Percentiles rank a stretch among this genome's conserved stretches.
These are phyloP conservation scores for Drosophila watanabei DNA, from an alignment of 1,140 invertebrate species.

Conservation along the genomic window DNA sequence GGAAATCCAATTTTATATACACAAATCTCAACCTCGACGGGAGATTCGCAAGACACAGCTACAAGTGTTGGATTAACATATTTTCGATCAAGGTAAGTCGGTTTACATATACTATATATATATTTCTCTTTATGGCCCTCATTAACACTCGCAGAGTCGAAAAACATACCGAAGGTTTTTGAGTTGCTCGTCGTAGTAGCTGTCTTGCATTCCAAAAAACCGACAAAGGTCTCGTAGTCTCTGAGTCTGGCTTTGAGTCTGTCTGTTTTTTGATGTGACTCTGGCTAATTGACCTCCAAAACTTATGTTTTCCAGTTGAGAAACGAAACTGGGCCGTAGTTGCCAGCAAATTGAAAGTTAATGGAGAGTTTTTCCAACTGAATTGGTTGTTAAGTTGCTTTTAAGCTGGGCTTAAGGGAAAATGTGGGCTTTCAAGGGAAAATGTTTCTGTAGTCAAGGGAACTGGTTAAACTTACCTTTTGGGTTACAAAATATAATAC, in stretches of 20 bases:
- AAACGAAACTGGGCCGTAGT: constrained; percentile 18
- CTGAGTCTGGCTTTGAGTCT: background rate
- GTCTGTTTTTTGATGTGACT: constrained; percentile 51
- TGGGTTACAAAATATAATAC: background rate
- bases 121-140: constrained; percentile 42
- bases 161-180: constrained; percentile 55
- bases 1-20: constrained; percentile 7
- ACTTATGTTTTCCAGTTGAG: constrained; percentile 40
- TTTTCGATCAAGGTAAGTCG: constrained; percentile 52
- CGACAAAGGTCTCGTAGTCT: constrained; percentile 16
- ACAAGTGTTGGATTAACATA: constrained; percentile 65
- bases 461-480: background rate
- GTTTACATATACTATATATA: constrained; percentile 35
- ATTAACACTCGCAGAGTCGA: constrained; percentile 35
- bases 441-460: background rate
- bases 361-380: constrained; percentile 16
- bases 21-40: constrained; percentile 14
- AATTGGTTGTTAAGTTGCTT: background rate
- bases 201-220: constrained; percentile 28
- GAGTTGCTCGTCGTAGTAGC: constrained; percentile 7
- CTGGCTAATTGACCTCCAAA: constrained; percentile 77
- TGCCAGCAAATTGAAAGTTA: constrained; percentile 55
- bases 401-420: background rate
- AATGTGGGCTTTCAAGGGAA: too few relatives aligned
- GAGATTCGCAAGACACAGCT: constrained; percentile 29